Evolutionary conservation across 2,888 invertebrate genomes (phyloP), one percentile per base, ranked within the genome.

Genomic region (Caenorhabditis sp.): DNA sequence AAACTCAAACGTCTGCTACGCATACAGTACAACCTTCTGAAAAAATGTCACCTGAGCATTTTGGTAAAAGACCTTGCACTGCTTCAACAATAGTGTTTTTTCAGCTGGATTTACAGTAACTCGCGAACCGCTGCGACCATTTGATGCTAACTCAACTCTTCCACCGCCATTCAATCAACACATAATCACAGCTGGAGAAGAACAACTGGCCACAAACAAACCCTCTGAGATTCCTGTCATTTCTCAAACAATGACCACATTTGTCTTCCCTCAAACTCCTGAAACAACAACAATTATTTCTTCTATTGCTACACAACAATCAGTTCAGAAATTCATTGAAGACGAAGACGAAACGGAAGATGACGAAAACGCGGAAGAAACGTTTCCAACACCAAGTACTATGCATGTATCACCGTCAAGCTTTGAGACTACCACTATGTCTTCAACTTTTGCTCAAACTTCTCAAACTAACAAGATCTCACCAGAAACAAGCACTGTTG

Each of bases 231-330:
- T 61, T 35, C 58, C 64, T 47, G 44, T 58, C 35, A 35, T 35
- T 6, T 32, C 56, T 1, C 80, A 68, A 35, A 76, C 81, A 9
- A 60, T 53, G 67, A 74, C 84, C 15, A 84, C 85, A 2, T 85
- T 85, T 60, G 71, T 84, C 32, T 82, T 85, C 82, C 85, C 85
- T 20, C 82, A 84, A 44, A 82, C 84, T 2, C 80, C 80, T 1
- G 80, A 84, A 60, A 84, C 80, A 1, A 70, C 81, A 6, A 68
- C 71, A 0, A 44, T 51, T 6, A 24, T 20, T 0, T 37, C 71
- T 53, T 50, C 71, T 3, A 60, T 68, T 11, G 47, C 28, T 15
- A 15, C 58, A 9, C n/a, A 55, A 22, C 20, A 13, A 6, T 47
- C 67, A 18, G 22, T 50, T 8, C 58, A 58, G 53, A 76, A 81